Evolutionary conservation across 2,888 invertebrate species (phyloP), one percentile per base, ranked within the genome.

Genomic region (Drosophila austrosaltans): DNA sequence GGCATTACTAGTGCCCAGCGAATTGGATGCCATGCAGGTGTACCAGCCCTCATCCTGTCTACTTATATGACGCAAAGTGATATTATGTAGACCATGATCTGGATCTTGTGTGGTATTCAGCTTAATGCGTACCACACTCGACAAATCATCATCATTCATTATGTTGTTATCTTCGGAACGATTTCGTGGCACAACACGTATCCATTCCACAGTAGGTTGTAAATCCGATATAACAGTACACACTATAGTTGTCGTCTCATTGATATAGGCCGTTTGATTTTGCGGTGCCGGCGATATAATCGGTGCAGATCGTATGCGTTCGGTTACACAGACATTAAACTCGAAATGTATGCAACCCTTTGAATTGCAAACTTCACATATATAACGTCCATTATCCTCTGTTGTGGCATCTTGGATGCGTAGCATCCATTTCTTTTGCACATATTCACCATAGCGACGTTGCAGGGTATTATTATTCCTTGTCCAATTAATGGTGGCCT

Each of bases 1-100:
- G 53, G 96, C 96, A 30, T 95, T 94, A 0, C 96, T 95, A 69
- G 94, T 94, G 0, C 99, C 99, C 42, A 98, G 93, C 32, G 95
- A 94, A 91, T 98, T 99, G n/a, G 96, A 95, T 0, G 97, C 98
- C 0, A 98, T 94, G 91, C 99, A 99, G 0, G 98, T 97, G 90
- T 99, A 99, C 97, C 98, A 98, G 4, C 99, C 99, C 92, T 97
- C 97, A 85, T 98, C 96, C 25, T 96, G 95, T 76, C 96, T 94
- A 0, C 97, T 97, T 0, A 98, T 97, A 91, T 99, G 99, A 76
- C 94, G 93, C 57, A 99, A 93, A 53, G 95, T 94, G 58, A 98
- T 93, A 12, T 48, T 48, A 25, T 48, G 25, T 25, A 48, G 22
- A 25, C 48, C 48, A 12, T 97, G 96, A 0, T 82, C 76, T 3